Evolutionary conservation across 2,888 invertebrate genomes (phyloP), one percentile per base, ranked within the genome.

Genomic region (Melieria picta): DNA sequence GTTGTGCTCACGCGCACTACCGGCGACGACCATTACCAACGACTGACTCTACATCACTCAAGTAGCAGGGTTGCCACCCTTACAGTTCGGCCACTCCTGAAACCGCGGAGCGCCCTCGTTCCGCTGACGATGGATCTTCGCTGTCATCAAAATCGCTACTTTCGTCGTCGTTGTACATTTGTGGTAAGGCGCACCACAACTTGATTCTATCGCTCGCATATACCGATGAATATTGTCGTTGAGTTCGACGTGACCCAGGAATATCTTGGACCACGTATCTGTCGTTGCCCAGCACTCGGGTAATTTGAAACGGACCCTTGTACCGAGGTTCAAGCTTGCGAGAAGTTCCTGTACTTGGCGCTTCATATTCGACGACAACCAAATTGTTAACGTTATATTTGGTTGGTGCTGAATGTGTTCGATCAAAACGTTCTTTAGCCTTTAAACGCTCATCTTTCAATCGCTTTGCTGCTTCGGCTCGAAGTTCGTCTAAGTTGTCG

Each of bases 201-300:
- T 77, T 76, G 13, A 78, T 58, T 16, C 75, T 75, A 62, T 78
- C 75, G 9, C 73, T 72, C 47, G 76, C 65, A 62, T 76, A 77
- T 5, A 75, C 69, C 1, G 76, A 78, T 11, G 70, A 67, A 71
- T 78, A 79, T 42, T 73, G 72, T 9, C 76, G 69, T 61, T 76
- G 74, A 1, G 71, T 77, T 64, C 76, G 58, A 13, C 71, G 61
- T 2, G 76, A 70, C 9, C 74, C 77, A 4, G 76, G 72, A 10
- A 81, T 64, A 62, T 79, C 79, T 70, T 73, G 71, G 42, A 80
- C 9, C 1, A 77, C 63, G 56, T 80, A 79, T 4, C 78, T 69
- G 52, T 80, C 77, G 16, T 75, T 74, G 4, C 71, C 63, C n/a
- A 78, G 69, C 3, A 67, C 73, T 66, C 73, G 62, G 10, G 67